Percentiles rank a stretch among this genome's conserved stretches.
Conservation (phyloP, 2,797 vertebrate species). For the Hephaestus fuliginosus region DNA sequence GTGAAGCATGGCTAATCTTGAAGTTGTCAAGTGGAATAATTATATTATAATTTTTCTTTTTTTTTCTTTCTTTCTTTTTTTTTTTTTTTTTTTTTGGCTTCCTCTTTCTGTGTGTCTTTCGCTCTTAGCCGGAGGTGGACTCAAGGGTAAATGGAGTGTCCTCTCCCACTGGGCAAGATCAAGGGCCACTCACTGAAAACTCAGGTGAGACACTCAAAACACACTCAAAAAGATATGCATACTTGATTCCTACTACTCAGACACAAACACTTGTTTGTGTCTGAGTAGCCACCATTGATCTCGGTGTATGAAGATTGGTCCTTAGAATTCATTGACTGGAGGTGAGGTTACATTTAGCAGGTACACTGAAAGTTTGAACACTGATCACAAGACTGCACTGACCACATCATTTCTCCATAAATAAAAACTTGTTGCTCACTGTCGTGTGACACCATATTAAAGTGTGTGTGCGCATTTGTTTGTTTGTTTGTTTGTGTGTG, state of each 20-base stretch:
- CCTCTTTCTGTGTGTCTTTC: slow-evolving; percentile 19
- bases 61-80: neutral
- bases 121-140: slow-evolving; percentile 90
- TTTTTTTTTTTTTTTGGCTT: slow-evolving; percentile 1
- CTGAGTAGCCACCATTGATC: neutral
- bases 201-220: slow-evolving; percentile 87
- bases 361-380: neutral
- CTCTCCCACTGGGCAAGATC: slow-evolving; percentile 87
- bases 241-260: too few relatives aligned
- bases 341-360: neutral
- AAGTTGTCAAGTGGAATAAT: slow-evolving; percentile 59
- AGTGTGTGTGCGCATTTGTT: slow-evolving; percentile 42
- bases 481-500: slow-evolving; percentile 69
- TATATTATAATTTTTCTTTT: slow-evolving; percentile 46
- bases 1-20: slow-evolving; percentile 56
- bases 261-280: slow-evolving; percentile 30
- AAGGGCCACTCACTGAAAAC: slow-evolving; percentile 85
- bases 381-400: neutral
- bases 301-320: neutral
- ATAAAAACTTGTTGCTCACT: slow-evolving; percentile 29
- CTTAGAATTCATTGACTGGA: neutral
- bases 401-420: neutral
- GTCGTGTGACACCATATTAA: slow-evolving; percentile 5
- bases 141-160: slow-evolving; percentile 91
- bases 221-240: slow-evolving; percentile 2